These are phyloP conservation scores for Drosophila anomalata DNA, from an alignment of 2,888 invertebrate genomes.

Conservation along the genomic window DNA sequence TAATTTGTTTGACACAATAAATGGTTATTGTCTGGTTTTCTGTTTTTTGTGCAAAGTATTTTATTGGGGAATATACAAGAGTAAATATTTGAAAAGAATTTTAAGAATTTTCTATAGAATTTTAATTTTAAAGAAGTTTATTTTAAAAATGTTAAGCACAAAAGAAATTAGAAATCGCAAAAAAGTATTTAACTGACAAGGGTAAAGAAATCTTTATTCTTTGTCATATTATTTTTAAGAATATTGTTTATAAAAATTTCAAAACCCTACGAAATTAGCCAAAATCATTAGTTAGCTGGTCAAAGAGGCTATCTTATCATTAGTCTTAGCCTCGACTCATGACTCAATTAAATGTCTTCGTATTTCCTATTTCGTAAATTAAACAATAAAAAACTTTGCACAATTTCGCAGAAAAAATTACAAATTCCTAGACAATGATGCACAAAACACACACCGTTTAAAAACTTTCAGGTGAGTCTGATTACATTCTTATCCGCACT, in stretches of 20 bases:
- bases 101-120: neutral
- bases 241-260: neutral
- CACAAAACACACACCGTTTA: conserved; percentile 18
- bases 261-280: neutral
- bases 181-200: too few relatives aligned
- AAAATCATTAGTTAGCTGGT: neutral
- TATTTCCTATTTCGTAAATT: conserved; percentile 19
- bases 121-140: neutral
- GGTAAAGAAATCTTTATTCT: too few relatives aligned
- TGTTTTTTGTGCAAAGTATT: conserved; percentile 10
- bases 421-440: conserved; percentile 36
- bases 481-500: conserved; percentile 18
- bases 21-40: neutral
- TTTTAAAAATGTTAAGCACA: too few relatives aligned
- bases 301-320: conserved; percentile 18
- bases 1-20: neutral
- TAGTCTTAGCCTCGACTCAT: neutral
- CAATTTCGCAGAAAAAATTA: conserved; percentile 22
- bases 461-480: conserved; percentile 21
- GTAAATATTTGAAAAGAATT: neutral
- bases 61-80: neutral
- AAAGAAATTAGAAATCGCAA: neutral
- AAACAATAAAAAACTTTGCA: conserved; percentile 26
- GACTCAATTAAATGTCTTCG: conserved; percentile 19
- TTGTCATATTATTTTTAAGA: neutral